Evolutionary conservation across 2,888 invertebrate genomes (phyloP).

Genomic region (Drosophila lacicola): DNA sequence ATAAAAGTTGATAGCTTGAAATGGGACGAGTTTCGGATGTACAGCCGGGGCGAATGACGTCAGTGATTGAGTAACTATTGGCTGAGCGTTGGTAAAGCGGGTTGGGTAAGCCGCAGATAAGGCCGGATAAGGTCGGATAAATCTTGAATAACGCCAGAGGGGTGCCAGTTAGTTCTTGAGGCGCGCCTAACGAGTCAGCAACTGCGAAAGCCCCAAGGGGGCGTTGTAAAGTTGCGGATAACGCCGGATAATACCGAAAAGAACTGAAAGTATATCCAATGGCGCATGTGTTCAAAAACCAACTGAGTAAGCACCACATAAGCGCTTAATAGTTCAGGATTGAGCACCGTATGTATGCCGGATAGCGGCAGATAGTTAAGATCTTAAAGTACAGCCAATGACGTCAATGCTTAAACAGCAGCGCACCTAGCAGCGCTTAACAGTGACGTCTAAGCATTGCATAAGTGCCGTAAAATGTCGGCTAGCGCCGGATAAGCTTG

Average conservation of each 20-base stretch:
- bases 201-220: neutral
- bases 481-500: neutral
- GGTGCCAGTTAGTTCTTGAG: neutral
- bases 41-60: slow-evolving; percentile 26
- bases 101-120: slow-evolving; percentile 11
- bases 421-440: slow-evolving; percentile 6
- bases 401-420: slow-evolving; percentile 31
- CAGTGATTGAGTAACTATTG: slow-evolving; percentile 22
- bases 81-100: neutral
- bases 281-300: neutral
- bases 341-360: neutral
- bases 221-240: neutral
- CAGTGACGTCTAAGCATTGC: neutral
- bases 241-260: neutral
- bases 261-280: neutral
- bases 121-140: neutral
- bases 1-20: slow-evolving; percentile 34
- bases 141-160: neutral
- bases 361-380: slow-evolving; percentile 1
- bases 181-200: slow-evolving; percentile 16
- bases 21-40: slow-evolving; percentile 16
- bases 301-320: neutral
- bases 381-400: slow-evolving; percentile 12
- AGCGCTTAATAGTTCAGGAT: neutral
- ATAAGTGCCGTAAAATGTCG: slow-evolving; percentile 1